Base-by-base conservation (phyloP, 2,888 invertebrate species). In the Lochmaea capreae region DNA sequence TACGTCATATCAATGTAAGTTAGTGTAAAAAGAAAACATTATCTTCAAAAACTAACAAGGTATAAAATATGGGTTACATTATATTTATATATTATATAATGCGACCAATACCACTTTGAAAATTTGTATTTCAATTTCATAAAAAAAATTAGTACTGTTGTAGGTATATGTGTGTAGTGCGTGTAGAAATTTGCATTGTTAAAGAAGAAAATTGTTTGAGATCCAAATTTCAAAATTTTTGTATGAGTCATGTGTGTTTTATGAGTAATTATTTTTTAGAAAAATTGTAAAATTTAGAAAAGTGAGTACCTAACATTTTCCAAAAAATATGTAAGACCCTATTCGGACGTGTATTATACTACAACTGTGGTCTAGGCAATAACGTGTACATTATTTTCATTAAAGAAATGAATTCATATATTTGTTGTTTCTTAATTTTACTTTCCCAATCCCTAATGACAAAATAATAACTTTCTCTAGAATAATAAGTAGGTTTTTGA, bases 331-430 rank as follows among this genome's bases (percentile, higher is more conserved):
- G 78, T 80, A 86, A 86, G 87, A 84, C 87, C 87, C 87, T 87
- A 87, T 87, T 87, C 87, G 84, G 85, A 87, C 73, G 87, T 87
- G 86, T 87, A 86, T 86, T 86, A 86, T 84, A 86, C 54, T 83
- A 75, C 84, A 84, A 76, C 85, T 85, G 86, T 85, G 87, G 87
- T 87, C 87, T 88, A 88, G 88, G 88, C 88, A 88, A 88, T 88
- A 88, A 86, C 85, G 85, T 88, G 87, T 88, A 88, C 87, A 88
- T 87, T 88, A 88, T 88, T 88, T 88, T 88, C 88, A 88, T 87
- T 88, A 88, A 88, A 88, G 87, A 88, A 87, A 87, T 86, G 81
- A 83, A 87, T 87, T 87, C 87, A 82, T 87, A 87, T 18, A 71
- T 57, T 26, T 54, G 18, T 59, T 46, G 49, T 18, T 63, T 58